Percentiles rank a stretch among this genome's conserved stretches.
Conservation (phyloP, 2,888 invertebrate genomes). For the Acleris sparsana region DNA sequence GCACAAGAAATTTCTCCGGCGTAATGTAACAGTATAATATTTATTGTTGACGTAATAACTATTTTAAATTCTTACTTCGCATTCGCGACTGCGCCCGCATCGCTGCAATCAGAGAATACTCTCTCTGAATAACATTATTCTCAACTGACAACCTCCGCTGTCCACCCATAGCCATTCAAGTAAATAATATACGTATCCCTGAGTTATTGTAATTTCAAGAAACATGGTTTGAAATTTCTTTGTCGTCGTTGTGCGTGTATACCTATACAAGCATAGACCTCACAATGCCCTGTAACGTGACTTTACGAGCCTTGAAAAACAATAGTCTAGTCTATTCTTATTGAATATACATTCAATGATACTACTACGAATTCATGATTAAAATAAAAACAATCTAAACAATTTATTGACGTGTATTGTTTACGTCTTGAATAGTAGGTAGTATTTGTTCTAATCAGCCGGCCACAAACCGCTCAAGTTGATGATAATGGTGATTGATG, state of each 20-base stretch:
- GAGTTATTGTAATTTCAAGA: neutral
- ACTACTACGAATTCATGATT: neutral
- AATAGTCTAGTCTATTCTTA: neutral
- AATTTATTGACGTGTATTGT: no score
- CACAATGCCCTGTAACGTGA: neutral
- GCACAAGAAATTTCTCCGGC: neutral
- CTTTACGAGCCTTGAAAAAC: neutral
- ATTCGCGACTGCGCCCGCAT: constrained; percentile 3
- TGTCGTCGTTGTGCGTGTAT: neutral
- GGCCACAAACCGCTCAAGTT: no score
- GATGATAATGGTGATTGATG: neutral
- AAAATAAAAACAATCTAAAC: no score
- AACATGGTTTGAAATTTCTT: no score
- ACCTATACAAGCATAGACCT: no score
- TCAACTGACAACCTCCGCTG: neutral
- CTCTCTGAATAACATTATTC: neutral
- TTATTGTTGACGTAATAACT: no score
- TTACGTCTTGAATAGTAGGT: no score
- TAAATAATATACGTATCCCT: neutral
- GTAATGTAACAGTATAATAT: neutral
- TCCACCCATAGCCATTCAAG: neutral
- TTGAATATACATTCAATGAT: neutral
- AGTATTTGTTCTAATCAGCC: no score
- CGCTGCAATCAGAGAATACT: neutral
- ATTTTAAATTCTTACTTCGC: constrained; percentile 8